Base-by-base conservation (phyloP, 2,113 vertebrate species). In the Cyprinodon tularosa region DNA sequence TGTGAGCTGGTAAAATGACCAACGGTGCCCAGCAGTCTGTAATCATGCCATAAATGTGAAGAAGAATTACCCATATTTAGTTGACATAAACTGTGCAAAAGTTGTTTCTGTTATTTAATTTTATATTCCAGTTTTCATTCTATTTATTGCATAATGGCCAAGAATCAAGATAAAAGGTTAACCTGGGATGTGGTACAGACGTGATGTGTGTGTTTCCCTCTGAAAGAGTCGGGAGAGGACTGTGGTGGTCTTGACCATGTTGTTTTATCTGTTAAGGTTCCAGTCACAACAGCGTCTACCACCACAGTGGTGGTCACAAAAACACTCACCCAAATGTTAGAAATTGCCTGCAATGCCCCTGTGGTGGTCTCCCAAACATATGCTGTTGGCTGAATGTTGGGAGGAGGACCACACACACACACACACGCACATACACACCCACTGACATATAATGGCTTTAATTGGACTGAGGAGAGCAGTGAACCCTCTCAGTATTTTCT, bases 351-450 rank as follows among this genome's bases (percentile, higher is more conserved):
- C 72, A 69, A 84, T 68, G 60, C 78, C 80, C 47, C 66, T 38
- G 12, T 71, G 82, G 87, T 91, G 91, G 87, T 90, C 84, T 91
- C 60, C 45, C 66, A 17, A 76, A 91, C 91, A 92, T 92, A 87
- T 90, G 90, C 84, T 87, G 84, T 65, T 82, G 82, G 85, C 82
- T 82, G 80, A 68, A 79, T 63, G 81, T 67, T 77, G 68, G 68
- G 60, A 67, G 47, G 45, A 78, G 86, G 91, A 91, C 91, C 91
- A 90, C 91, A 91, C 91, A 87, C 86, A 84, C 76, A 82, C 53
- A 15, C 75, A 78, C 57, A 61, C 71, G 44, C 8, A 59, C 62
- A 68, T 17, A 14, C 42, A 61, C 48, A 53, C 15, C 17, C 50
- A 53, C 17, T 1, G 15, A 8, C 50, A 53, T 5, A 8, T 17